Evolutionary conservation across 1,140 invertebrate species (phyloP), one percentile per base, ranked within the genome.

Genomic region (Conus ventricosus): DNA sequence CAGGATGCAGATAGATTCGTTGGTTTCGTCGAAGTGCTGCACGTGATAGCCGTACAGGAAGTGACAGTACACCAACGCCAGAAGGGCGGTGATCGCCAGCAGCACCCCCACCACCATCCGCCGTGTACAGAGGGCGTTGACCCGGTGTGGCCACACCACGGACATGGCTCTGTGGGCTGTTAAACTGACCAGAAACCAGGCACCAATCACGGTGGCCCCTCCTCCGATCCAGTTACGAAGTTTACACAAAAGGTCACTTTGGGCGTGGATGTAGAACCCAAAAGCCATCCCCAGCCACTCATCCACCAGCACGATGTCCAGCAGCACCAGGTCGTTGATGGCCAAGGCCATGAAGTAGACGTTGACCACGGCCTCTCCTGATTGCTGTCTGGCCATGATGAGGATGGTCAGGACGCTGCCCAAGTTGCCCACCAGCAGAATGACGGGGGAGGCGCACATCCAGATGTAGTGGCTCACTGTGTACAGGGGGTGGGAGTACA

Each of bases 181-280:
- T 5, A 90, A 67, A 13, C 76, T 53, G 8, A 87, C 90, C n/a
- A 90, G 84, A 15, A 87, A 82, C 90, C 90, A 90, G 23, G 85
- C 60, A 7, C 67, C 90, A 2, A 84, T 78, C 39, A 39, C 39
- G 53, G 71, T 25, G 7, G 15, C 10, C 6, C 51, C 15, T 84
- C 89, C 87, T 23, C 86, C 17, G 7, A 84, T 13, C 81, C 87
- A 90, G 15, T 15, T 25, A 15, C 57, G 88, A 5, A 81, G 2
- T 78, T 86, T 82, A 57, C 90, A 90, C 1, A 83, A 4, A 13
- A n/a, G 17, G 25, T 51, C 51, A 53, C 55, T n/a, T 15, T 23
- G 23, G 8, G 71, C n/a, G 25, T 84, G 27, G 54, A 90, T 53
- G 80, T 90, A 88, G 8, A n/a, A 60, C 53, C 84, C 39, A 15